These are phyloP conservation scores for Eudasyphora cyanicolor DNA, from an alignment of 2,888 invertebrate species.

Conservation along the genomic window DNA sequence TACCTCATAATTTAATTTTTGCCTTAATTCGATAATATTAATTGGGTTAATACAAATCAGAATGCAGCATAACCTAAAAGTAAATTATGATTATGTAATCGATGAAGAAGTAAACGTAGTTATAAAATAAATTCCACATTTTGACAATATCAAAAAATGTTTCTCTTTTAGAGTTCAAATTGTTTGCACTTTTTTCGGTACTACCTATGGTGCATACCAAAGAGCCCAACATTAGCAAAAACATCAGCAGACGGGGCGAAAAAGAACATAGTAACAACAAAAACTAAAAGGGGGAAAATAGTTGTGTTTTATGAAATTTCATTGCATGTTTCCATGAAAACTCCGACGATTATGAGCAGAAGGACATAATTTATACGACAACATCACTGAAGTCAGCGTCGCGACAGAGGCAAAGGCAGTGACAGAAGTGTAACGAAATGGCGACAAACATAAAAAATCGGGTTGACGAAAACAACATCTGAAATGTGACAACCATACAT, in stretches of 20 bases:
- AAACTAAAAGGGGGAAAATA: constrained; percentile 28
- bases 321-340: constrained; percentile 45
- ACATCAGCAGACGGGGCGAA: background rate
- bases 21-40: too few relatives aligned
- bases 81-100: too few relatives aligned
- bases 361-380: constrained; percentile 41
- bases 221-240: too few relatives aligned
- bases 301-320: constrained; percentile 54
- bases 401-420: constrained; percentile 1
- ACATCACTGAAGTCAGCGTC: background rate
- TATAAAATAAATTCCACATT: too few relatives aligned
- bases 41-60: too few relatives aligned
- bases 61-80: too few relatives aligned
- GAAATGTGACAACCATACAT: constrained; percentile 39
- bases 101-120: too few relatives aligned
- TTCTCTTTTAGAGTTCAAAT: too few relatives aligned
- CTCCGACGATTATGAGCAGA: constrained; percentile 39
- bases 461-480: constrained; percentile 40
- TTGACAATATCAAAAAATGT: too few relatives aligned
- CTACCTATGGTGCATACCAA: too few relatives aligned
- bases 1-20: too few relatives aligned
- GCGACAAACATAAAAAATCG: constrained; percentile 16
- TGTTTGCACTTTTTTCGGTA: too few relatives aligned
- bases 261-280: background rate
- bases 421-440: background rate